These are phyloP conservation scores for Stichopus horrens DNA, from an alignment of 53 echinoderm and acorn worm species.

Conservation along the genomic window DNA sequence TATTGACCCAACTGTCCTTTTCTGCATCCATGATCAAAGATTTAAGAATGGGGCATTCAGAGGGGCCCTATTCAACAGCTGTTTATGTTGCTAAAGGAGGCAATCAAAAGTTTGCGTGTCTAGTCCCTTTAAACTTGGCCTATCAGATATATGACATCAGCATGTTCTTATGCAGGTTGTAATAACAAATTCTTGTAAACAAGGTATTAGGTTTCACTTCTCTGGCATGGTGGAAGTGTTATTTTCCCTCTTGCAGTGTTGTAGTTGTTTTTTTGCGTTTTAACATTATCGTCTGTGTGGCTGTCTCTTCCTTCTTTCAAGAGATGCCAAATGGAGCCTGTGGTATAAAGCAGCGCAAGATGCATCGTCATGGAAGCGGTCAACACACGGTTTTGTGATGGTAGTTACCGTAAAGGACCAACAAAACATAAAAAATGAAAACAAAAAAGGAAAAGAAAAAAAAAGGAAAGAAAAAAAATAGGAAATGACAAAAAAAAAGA, in stretches of 20 bases:
- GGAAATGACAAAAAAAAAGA: no score
- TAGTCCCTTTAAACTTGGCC: constrained; percentile 25
- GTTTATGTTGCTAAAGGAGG: not conserved
- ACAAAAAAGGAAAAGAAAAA: no score
- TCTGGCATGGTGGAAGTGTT: constrained; percentile 23
- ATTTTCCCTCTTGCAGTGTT: not conserved
- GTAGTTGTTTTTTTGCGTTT: not conserved
- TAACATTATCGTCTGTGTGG: no score
- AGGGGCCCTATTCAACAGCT: not conserved
- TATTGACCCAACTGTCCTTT: constrained; percentile 1
- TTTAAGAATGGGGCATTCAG: constrained; percentile 6
- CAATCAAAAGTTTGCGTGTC: not conserved
- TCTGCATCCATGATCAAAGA: not conserved
- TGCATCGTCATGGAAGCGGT: no score
- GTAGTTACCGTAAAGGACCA: no score
- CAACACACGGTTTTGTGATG: no score
- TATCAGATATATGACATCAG: constrained; percentile 27
- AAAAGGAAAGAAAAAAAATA: no score
- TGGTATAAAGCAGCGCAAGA: no score
- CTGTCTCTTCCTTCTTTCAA: no score
- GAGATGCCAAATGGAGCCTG: no score
- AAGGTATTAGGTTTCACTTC: constrained; percentile 38
- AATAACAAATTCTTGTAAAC: constrained; percentile 43
- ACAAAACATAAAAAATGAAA: no score
- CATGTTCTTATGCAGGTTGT: constrained; percentile 36